Evolutionary conservation across 2,113 vertebrate genomes (phyloP), one percentile per base, ranked within the genome.

Genomic region (Bubalus kerabau): DNA sequence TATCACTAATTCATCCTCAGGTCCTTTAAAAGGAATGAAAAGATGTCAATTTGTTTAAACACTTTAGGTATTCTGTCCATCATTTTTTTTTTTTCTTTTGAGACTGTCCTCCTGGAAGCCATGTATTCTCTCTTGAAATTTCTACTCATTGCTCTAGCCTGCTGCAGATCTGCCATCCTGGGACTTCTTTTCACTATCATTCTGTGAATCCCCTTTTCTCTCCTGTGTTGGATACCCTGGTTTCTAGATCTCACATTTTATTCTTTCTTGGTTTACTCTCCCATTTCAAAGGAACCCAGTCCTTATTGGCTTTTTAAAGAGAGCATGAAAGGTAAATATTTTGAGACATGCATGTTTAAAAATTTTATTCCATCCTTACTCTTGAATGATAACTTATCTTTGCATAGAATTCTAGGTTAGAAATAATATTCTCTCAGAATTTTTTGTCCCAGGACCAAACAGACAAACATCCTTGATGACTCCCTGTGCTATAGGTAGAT

Each of bases 381-480:
- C 43, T 84, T 90, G 52, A 95, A 84, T 30, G 16, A 24, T 59
- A 74, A 32, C 43, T 90, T 84, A 84, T 7, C 78, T 90, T 59
- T 83, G 6, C 82, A 17, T 59, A 90, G 87, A 90, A 90, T 90
- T 90, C 32, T 60, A 48, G 23, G 11, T 94, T 59, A 95, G 64
- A 95, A 90, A 60, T 90, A 90, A 59, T 95, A 74, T 40, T 60
- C 54, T 90, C 62, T 92, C n/a, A 52, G 95, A 92, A 71, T 43
- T 67, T 87, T 92, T 67, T 87, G 32, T 83, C 50, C 40, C 50
- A 40, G 36, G 40, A 30, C 40, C 71, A 92, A 46, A 46, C 30
- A 76, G 1, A 60, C 32, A 87, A 24, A 71, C 5, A 6, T 56
- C 32, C 43, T 76, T 52, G 19, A 48, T 82, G 54, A 60, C 54